Evolutionary conservation across 2,888 invertebrate species (phyloP), one percentile per base, ranked within the genome.

Genomic region (Volucella inanis): DNA sequence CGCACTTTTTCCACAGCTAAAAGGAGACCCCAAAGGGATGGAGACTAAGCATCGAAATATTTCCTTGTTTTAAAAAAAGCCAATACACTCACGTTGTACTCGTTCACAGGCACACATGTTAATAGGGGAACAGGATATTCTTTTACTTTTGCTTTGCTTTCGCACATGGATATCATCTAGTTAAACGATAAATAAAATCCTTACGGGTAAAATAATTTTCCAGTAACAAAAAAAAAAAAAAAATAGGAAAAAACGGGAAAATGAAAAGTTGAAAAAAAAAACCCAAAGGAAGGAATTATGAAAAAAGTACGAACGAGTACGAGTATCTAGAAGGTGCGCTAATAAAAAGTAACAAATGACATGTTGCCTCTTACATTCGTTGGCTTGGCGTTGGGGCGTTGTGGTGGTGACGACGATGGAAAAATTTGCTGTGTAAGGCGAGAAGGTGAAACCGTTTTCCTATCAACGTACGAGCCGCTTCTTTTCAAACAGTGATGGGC

Each of bases 311-410:
- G 2, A 1, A 18, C 18, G 2, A 22, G 2, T n/a, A n/a, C n/a
- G n/a, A 38, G 62, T 14, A 54, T 55, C 55, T 47, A 41, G 11
- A 49, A 62, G 57, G 75, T 57, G 41, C 41, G 74, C 18, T 59
- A 67, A 75, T 75, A 75, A 75, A 75, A 75, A 49, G 75, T 65
- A 65, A 67, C 65, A 75, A 59, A 65, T 75, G 75, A 67, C 65
- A 57, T 41, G 55, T 75, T 75, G 64, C 55, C 49, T 55, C 14
- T 57, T 41, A 50, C 55, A 61, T 41, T 38, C n/a, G 11, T 47
- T n/a, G 14, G 31, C 47, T 39, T 31, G 8, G 45, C 10, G 14
- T 8, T 15, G 15, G 12, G 1, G 43, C 6, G 1, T 14, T 9
- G 3, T 1, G n/a, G 49, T 4, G 49, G 49, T 6, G 8, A 1